Evolutionary conservation across 1,140 invertebrate species (phyloP).

Genomic region (Polypedilum pembai): DNA sequence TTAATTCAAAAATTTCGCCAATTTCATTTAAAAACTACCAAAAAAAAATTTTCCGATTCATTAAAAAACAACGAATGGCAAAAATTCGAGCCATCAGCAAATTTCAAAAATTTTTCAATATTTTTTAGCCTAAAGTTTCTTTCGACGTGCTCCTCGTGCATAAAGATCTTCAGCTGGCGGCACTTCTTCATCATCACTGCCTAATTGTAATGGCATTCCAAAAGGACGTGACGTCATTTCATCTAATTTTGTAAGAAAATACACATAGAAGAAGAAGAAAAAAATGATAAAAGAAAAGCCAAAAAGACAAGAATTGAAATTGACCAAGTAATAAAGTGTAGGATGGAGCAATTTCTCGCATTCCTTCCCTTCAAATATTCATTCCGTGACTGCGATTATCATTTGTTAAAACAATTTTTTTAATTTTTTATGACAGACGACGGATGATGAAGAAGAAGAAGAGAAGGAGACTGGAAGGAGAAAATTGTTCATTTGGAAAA

Average conservation of each 20-base stretch:
- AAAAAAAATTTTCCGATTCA: not conserved
- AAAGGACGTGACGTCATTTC: slow-evolving; percentile 61
- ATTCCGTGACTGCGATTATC: no score
- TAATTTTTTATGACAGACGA: no score
- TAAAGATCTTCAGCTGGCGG: slow-evolving; percentile 38
- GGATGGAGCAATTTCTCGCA: no score
- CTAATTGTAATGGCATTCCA: slow-evolving; percentile 62
- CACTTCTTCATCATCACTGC: slow-evolving; percentile 50
- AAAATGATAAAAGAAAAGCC: slow-evolving; percentile 39
- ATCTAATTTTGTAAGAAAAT: slow-evolving; percentile 49
- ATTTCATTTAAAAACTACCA: not conserved
- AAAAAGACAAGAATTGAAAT: no score
- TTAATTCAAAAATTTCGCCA: no score
- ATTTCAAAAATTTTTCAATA: not conserved
- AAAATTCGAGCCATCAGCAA: not conserved
- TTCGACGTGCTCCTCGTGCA: slow-evolving; percentile 30
- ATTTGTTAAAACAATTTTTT: no score
- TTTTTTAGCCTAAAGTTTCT: slow-evolving; percentile 38
- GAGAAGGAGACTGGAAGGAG: no score
- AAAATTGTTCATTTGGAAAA: no score
- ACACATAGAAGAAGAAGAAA: slow-evolving; percentile 33
- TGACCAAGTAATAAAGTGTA: no score
- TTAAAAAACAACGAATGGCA: not conserved
- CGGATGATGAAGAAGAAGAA: no score
- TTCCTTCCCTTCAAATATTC: no score